Evolutionary conservation across 2,113 vertebrate genomes (phyloP), one percentile per base, ranked within the genome.

Genomic region (Tiliqua scincoides): DNA sequence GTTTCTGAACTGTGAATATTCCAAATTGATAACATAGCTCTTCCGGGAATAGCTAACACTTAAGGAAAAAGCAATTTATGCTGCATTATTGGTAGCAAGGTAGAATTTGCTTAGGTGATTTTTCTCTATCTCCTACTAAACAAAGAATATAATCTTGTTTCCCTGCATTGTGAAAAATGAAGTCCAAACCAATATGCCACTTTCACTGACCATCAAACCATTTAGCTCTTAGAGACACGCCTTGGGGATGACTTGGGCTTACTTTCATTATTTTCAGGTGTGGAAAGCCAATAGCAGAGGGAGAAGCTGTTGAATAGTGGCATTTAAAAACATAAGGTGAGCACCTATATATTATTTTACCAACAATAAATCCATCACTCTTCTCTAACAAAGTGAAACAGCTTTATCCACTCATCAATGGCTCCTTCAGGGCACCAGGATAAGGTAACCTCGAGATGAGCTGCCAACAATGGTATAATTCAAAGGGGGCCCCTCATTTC

Each of bases 1-100:
- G 74, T 78, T 85, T 70, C 48, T 32, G 78, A 79, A 59, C 48
- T 78, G 52, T 85, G 65, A 70, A 68, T 61, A 78, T 79, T 68
- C 65, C 48, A 23, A 57, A 78, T 35, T 68, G 75, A n/a, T 70
- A 78, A 59, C 74, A 43, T 40, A 30, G 32, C 15, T 65, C 71
- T 76, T 75, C 40, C 52, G 71, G 52, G 84, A 70, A 78, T 70
- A 78, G 32, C 52, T 76, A 70, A 59, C 52, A 84, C 59, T 75
- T 75, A 65, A 52, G 40, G 83, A 43, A 62, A 75, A 75, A 65
- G 61, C 30, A 70, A 78, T 78, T 85, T 85, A 43, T 23, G 3
- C 63, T 30, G 27, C 37, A 59, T 68, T 77, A 68, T 85, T 78
- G 77, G 48, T 40, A 21, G 84, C 48, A 43, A 57, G 52, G 21